Conservation (phyloP, 2,113 vertebrate genomes). For the Peromyscus polionotus region DNA sequence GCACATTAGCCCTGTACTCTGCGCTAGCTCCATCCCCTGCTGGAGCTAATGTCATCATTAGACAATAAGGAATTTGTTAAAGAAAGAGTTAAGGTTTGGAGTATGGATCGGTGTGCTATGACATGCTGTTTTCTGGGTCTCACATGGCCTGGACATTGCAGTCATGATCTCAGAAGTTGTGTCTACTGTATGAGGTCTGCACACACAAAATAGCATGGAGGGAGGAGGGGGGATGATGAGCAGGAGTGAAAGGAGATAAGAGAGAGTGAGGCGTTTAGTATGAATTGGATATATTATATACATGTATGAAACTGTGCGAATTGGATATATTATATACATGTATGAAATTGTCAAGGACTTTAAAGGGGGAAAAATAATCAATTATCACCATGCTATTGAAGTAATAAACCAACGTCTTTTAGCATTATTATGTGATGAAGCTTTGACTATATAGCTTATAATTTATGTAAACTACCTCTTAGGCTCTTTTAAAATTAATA, state of each 20-base stretch:
- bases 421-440: constrained; percentile 72
- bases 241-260: too few species aligned
- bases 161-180: neutral
- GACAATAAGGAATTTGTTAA: constrained; percentile 56
- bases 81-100: constrained; percentile 50
- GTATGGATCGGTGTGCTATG: too few species aligned
- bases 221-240: neutral
- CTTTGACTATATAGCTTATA: constrained; percentile 33
- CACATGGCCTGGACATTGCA: neutral
- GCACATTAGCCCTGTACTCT: too few species aligned
- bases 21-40: too few species aligned
- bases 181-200: neutral
- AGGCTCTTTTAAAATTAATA: neutral
- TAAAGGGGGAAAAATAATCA: neutral
- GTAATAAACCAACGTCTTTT: constrained; percentile 80
- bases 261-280: neutral
- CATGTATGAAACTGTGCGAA: neutral
- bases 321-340: neutral
- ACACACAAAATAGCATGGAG: too few species aligned
- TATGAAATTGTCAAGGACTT: neutral
- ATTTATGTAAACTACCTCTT: constrained; percentile 44
- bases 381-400: constrained; percentile 58
- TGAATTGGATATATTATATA: neutral
- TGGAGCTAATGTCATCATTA: neutral
- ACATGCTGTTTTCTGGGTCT: neutral